phyloP scores from a whole-genome alignment of 2,113 vertebrate genomes.

The Scolopax mira region DNA sequence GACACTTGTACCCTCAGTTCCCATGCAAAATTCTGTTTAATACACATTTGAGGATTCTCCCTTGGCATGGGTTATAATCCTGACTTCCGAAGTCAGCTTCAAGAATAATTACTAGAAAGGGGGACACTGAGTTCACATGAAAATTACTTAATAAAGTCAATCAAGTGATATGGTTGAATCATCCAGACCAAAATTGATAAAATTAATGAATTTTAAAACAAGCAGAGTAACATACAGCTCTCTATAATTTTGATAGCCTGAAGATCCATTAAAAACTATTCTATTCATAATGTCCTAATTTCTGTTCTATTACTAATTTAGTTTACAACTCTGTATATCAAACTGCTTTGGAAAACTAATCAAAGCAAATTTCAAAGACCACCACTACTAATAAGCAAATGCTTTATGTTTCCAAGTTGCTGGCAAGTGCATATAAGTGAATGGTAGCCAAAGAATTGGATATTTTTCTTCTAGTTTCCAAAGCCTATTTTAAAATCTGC shows the following conservation, averaged over 20 bases:
- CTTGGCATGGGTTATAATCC: background rate
- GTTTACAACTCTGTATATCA: background rate
- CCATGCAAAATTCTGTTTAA: background rate
- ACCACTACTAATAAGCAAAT: background rate
- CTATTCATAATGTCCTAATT: background rate
- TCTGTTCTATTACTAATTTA: background rate
- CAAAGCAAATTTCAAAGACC: background rate
- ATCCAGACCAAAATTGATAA: background rate
- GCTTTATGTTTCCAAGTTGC: background rate
- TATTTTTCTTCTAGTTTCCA: background rate
- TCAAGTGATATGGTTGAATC: background rate
- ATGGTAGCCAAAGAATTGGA: background rate
- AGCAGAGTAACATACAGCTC: background rate
- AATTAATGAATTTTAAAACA: background rate
- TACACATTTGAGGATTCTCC: background rate
- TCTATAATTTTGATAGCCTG: background rate
- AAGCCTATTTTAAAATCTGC: background rate
- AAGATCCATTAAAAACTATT: background rate
- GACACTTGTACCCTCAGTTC: background rate
- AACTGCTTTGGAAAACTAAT: background rate
- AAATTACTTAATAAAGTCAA: background rate
- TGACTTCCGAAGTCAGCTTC: background rate
- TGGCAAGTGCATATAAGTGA: background rate
- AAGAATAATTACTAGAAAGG: background rate
- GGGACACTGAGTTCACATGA: background rate